Base-by-base conservation (phyloP, 2,888 invertebrate genomes). In the Spatulosminthurus flaviceps region DNA sequence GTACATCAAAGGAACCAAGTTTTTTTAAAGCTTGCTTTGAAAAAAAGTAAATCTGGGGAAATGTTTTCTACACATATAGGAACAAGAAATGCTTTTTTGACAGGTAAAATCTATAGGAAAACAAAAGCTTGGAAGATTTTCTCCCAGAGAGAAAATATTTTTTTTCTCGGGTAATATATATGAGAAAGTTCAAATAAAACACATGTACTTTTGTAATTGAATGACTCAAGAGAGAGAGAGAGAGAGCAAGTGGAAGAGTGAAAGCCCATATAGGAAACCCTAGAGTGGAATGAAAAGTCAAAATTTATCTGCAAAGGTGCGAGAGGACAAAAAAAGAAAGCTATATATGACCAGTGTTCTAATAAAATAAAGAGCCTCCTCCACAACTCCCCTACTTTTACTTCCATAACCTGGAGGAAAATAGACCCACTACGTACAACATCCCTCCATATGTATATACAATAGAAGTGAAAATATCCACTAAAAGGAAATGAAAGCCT, bases 331-430 rank as follows among this genome's bases (percentile, higher is more conserved):
- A 22, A 21, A 28, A 76, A 76, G 42, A 21, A 28, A 76, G 0
- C 21, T 9, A 2, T n/a, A 22, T 16, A 42, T 64, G 67, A 67
- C 66, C 76, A 61, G 41, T 76, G 69, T 69, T 76, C 67, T 66
- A 76, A 76, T 76, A 76, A 66, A 76, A 76, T 76, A 75, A 75
- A 75, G 61, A 76, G 76, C 42, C 41, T 75, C 51, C 16, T 11
- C 51, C 16, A 51, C 51, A 9, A 51, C 16, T 51, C 2, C 19
- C 51, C 34, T 34, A 34, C 34, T 34, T n/a, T n/a, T n/a, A n/a
- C n/a, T n/a, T n/a, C n/a, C n/a, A n/a, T n/a, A n/a, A n/a, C 34
- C 34, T 9, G 34, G 9, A 34, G 9, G 5, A 7, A 9, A 34
- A 9, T 9, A 34, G 9, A 34, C 9, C 34, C 34, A 34, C 4